Evolutionary conservation across 1,140 invertebrate species (phyloP).

Genomic region (Paramacrobiotus metropolitanus): DNA sequence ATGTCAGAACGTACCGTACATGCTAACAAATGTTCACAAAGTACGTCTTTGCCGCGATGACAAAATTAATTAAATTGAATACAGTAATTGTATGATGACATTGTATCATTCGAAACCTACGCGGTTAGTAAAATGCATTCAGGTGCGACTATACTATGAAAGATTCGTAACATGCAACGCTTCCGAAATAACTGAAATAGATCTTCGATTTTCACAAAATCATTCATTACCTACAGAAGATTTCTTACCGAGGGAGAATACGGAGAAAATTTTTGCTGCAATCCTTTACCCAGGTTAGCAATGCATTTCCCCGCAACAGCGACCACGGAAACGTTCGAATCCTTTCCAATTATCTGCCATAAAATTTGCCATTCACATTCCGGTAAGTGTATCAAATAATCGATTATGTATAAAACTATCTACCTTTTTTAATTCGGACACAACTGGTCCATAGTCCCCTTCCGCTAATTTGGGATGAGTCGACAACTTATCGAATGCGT

Average conservation of each 20-base stretch:
- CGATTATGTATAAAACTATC: too few relatives aligned
- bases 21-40: too few relatives aligned
- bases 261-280: conserved; percentile 61
- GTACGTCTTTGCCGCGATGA: too few relatives aligned
- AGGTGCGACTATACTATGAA: too few relatives aligned
- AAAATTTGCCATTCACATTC: too few relatives aligned
- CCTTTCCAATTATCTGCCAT: conserved; percentile 55
- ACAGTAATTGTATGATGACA: too few relatives aligned
- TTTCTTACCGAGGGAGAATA: conserved; percentile 35
- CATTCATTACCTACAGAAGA: background rate
- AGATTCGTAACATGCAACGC: too few relatives aligned
- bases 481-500: conserved; percentile 43
- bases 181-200: background rate
- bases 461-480: conserved; percentile 62
- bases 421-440: conserved; percentile 68
- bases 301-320: conserved; percentile 62
- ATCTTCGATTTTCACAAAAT: background rate
- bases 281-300: conserved; percentile 49
- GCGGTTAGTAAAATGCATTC: too few relatives aligned
- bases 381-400: too few relatives aligned
- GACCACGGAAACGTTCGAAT: conserved; percentile 81
- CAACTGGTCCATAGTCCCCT: conserved; percentile 75
- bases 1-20: too few relatives aligned
- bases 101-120: too few relatives aligned
- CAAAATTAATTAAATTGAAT: too few relatives aligned